Base-by-base conservation (phyloP, 2,888 invertebrate genomes). In the Chrysodeixis includens region DNA sequence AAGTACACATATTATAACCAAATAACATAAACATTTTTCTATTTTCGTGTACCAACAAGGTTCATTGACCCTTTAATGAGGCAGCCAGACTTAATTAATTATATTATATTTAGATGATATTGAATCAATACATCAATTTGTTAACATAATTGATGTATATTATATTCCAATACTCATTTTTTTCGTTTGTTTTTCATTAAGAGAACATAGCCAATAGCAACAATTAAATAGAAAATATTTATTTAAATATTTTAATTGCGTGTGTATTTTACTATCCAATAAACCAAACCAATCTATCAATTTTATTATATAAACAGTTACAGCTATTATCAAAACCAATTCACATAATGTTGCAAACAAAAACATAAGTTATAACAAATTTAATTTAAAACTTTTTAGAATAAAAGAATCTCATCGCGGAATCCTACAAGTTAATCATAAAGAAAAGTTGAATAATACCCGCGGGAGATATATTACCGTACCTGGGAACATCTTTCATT, bases 401-500 rank as follows among this genome's bases (percentile, higher is more conserved):
- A 18, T 46, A 46, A 61, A 53, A 49, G 5, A 69, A 30, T 64
- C 14, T 55, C 32, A 30, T 56, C 69, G 30, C n/a, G 35, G 52
- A 40, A 49, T 58, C 66, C 55, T 40, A 61, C 71, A 56, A 55
- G 55, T 66, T 72, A 66, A 76, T 70, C 57, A 72, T 58, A 71
- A 32, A 71, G 66, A 53, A 75, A 72, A 72, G 66, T 76, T 72
- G 55, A 35, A 57, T 61, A 71, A 66, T 71, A 46, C 61, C 58
- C 55, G 3, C 55, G 52, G 61, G 71, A 65, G 63, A 52, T 16
- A 20, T 56, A 56, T 32, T 55, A 49, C 46, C 18, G 46, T 49
- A 61, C 57, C 57, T 66, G 66, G n/a, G 51, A 56, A 60, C 56
- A 57, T 57, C 20, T 6, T 26, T 4, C 26, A 26, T 26, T 26